A percentile compares a stretch with the other conserved stretches of the same genome.
Conservation (phyloP, 2,797 vertebrate genomes). For the Chromis chromis region DNA sequence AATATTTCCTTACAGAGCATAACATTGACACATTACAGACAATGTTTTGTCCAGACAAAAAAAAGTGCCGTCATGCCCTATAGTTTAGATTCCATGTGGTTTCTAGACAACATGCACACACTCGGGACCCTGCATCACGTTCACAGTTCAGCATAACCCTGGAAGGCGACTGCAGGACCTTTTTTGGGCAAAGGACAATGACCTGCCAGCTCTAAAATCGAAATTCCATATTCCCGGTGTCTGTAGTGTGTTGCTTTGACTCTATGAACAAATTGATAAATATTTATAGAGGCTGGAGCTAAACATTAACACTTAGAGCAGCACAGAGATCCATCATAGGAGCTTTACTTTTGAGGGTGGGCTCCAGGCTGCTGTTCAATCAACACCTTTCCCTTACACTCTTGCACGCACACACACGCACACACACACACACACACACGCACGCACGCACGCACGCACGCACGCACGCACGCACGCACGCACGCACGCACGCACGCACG, state of each 20-base stretch:
- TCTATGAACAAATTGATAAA: constrained; percentile 74
- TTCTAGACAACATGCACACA: constrained; percentile 7
- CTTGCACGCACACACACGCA: background rate
- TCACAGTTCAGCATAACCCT: background rate
- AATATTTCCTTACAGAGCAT: constrained; percentile 16
- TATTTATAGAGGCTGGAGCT: constrained; percentile 82
- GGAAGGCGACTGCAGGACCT: constrained; percentile 51
- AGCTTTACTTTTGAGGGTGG: constrained; percentile 59
- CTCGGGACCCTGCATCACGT: background rate
- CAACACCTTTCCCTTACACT: constrained; percentile 58
- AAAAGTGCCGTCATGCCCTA: background rate
- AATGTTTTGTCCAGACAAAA: background rate
- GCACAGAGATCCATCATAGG: constrained; percentile 74
- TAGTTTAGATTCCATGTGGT: constrained; percentile 7
- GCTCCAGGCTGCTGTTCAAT: constrained; percentile 70
- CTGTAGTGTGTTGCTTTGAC: constrained; percentile 55
- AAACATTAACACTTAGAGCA: constrained; percentile 78
- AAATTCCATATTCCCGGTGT: constrained; percentile 51
- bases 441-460: constrained; percentile 21
- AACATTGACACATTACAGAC: background rate
- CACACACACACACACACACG: background rate
- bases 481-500: constrained; percentile 31
- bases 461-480: background rate
- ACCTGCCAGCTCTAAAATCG: constrained; percentile 49
- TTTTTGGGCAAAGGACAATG: constrained; percentile 69